phyloP scores from a whole-genome alignment of 2,888 invertebrate genomes.

The Mactromeris polynyma region DNA sequence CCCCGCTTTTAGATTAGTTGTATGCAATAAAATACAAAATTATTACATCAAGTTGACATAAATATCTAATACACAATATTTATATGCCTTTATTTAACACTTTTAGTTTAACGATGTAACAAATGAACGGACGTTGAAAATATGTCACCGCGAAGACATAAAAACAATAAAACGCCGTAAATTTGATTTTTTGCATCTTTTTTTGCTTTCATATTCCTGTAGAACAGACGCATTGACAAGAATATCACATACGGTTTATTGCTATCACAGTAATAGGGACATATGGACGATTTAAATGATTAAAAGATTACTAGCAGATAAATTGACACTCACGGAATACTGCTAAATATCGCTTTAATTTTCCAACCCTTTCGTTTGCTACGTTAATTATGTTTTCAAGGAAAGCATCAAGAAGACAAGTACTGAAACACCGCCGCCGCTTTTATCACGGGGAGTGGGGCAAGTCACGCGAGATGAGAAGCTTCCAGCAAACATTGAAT shows the following conservation, averaged over 20 bases:
- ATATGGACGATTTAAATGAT: conserved; percentile 40
- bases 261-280: not conserved
- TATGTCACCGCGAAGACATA: not conserved
- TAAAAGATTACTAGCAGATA: conserved; percentile 44
- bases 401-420: not conserved
- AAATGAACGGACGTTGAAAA: not conserved
- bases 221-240: not conserved
- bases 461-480: conserved; percentile 36
- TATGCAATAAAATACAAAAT: not conserved
- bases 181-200: not conserved
- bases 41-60: not conserved
- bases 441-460: conserved; percentile 19
- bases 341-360: conserved; percentile 51
- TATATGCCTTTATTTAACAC: not conserved
- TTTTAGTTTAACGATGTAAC: not conserved
- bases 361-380: not conserved
- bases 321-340: conserved; percentile 28
- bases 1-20: not conserved
- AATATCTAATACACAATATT: not conserved
- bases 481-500: not conserved
- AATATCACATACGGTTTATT: not conserved
- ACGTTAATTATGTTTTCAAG: conserved; percentile 36
- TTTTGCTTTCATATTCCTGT: not conserved
- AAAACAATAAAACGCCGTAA: not conserved
- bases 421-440: conserved; percentile 29